Base-by-base conservation (phyloP, 2,888 invertebrate genomes). In the Clusia tigrina region DNA sequence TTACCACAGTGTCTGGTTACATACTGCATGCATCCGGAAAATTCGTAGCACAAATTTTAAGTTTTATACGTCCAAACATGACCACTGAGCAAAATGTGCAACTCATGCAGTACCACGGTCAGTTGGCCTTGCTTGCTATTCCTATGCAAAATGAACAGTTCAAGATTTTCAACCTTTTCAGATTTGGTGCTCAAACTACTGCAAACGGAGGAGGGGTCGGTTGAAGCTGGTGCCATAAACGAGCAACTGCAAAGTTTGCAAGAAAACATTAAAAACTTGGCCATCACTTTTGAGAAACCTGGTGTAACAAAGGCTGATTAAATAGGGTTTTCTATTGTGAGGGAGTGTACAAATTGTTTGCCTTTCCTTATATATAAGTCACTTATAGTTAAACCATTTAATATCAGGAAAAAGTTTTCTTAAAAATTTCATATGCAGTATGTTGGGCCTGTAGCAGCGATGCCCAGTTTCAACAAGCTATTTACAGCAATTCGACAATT, bases 11-110 rank as follows among this genome's bases (percentile, higher is more conserved):
- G 2, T 93, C 93, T 1, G 92, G 94, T 73, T 89, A 87, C 71
- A 92, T 95, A 86, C 79, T 98, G 24, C 95, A 97, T 83, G 95
- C 95, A 15, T 96, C 97, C 24, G 98, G 98, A 0, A 90, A 94
- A 80, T 95, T 95, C 85, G 95, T 98, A 12, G 90, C 95, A 0
- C 86, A 89, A 18, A 88, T 98, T 69, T 86, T 97, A 53, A 79
- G 86, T 1, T 92, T 89, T 80, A 86, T 98, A 58, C 89, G 90
- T 69, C 85, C 87, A 22, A 88, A 89, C 71, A 82, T 97, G 56
- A 88, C 87, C 65, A 85, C 86, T 23, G 90, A 91, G 5, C 88
- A 91, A 62, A 87, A 87, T 77, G 80, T 86, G 1, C 84, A 87
- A 61, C 85, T 97, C 1, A 87, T 88, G 52, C 85, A 86, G 56